phyloP scores from a whole-genome alignment of 2,113 vertebrate genomes.

The Elephas maximus region DNA sequence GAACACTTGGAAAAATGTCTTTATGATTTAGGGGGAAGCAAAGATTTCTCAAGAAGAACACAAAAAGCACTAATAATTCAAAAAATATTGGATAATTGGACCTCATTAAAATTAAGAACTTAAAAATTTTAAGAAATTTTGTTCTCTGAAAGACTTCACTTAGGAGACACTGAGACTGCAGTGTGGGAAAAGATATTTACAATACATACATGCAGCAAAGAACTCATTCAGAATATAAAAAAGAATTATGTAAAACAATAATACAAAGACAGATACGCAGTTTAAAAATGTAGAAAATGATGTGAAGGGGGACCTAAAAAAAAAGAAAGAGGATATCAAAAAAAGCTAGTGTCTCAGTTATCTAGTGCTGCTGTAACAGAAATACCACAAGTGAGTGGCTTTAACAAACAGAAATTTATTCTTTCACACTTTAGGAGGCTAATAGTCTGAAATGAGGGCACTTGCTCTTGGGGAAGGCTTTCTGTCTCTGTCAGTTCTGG shows the following conservation, averaged over 20 bases:
- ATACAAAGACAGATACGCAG: neutral
- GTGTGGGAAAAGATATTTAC: neutral
- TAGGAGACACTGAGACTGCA: neutral
- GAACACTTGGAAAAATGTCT: neutral
- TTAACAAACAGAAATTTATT: too few relatives aligned
- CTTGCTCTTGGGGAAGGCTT: too few relatives aligned
- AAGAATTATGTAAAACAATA: neutral
- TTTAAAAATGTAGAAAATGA: constrained; percentile 4
- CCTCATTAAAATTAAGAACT: neutral
- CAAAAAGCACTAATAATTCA: neutral
- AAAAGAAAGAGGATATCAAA: neutral
- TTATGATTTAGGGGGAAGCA: neutral
- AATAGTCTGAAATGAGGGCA: too few relatives aligned
- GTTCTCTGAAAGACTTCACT: neutral
- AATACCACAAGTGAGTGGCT: too few relatives aligned
- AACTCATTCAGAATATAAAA: neutral
- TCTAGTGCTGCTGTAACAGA: too few relatives aligned
- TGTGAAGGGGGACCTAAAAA: neutral
- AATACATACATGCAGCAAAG: neutral
- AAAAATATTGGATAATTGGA: neutral
- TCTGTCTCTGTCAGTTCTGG: too few relatives aligned
- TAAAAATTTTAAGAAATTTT: neutral
- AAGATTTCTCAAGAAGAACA: neutral
- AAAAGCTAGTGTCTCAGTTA: neutral
- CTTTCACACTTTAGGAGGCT: too few relatives aligned